Conservation (phyloP, 1,140 invertebrate species). For the Pollicipes pollicipes region DNA sequence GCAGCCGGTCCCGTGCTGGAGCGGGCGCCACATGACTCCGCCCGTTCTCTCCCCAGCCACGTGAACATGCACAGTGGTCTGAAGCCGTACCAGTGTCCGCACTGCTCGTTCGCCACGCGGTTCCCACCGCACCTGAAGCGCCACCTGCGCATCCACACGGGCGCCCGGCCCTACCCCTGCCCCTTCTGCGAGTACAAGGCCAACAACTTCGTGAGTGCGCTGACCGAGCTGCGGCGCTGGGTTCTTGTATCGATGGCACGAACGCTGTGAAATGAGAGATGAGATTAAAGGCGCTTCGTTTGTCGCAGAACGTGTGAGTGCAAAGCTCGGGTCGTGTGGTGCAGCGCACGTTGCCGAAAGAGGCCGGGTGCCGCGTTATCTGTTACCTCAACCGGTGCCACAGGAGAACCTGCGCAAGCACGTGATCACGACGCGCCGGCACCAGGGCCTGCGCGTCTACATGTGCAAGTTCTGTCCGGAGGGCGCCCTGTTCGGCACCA, state of each 20-base stretch:
- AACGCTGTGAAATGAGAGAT: too few relatives aligned
- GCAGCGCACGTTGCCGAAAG: too few relatives aligned
- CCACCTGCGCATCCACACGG: constrained; percentile 27
- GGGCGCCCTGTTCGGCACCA: constrained; percentile 11
- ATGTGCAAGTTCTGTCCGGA: constrained; percentile 13
- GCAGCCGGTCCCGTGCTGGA: too few relatives aligned
- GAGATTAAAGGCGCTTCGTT: too few relatives aligned
- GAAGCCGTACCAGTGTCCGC: constrained; percentile 17
- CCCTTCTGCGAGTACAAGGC: constrained; percentile 17
- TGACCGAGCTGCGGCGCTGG: not conserved
- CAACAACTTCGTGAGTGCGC: constrained; percentile 15
- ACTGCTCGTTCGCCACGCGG: constrained; percentile 15
- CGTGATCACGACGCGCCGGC: constrained; percentile 14
- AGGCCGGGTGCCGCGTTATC: too few relatives aligned
- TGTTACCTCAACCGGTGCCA: too few relatives aligned
- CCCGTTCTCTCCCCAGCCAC: constrained; percentile 12
- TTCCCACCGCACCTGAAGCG: constrained; percentile 23
- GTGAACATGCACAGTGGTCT: constrained; percentile 21
- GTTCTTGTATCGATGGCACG: too few relatives aligned
- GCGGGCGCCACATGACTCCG: too few relatives aligned
- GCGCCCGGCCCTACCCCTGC: constrained; percentile 22
- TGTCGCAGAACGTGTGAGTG: too few relatives aligned
- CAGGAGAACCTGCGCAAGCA: constrained; percentile 17
- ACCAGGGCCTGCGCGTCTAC: constrained; percentile 15
- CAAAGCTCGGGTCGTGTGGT: too few relatives aligned